Conservation (phyloP, 2,888 invertebrate species). For the Pachydiplax longipennis region DNA sequence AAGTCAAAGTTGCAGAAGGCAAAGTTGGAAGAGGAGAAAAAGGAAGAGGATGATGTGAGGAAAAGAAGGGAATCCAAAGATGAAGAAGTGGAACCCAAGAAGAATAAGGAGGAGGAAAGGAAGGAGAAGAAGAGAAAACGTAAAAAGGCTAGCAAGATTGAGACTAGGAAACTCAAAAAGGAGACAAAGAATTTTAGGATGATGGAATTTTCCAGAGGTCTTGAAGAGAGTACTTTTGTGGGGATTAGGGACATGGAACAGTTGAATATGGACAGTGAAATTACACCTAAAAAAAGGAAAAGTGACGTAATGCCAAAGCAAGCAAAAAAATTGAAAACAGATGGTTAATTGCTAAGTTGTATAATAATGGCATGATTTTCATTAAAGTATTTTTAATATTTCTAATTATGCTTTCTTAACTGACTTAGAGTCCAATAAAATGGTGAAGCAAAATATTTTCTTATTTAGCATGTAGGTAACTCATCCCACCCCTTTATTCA, state of each 20-base stretch:
- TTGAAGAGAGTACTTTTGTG: slow-evolving; percentile 57
- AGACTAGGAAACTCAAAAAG: slow-evolving; percentile 61
- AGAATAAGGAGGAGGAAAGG: slow-evolving; percentile 54
- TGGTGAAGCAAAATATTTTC: too few relatives aligned
- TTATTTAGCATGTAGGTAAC: too few relatives aligned
- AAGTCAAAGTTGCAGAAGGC: slow-evolving; percentile 22
- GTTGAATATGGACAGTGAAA: background rate
- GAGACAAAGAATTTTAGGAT: slow-evolving; percentile 61
- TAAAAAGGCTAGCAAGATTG: slow-evolving; percentile 56
- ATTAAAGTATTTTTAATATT: background rate
- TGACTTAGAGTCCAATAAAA: too few relatives aligned
- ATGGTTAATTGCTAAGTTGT: background rate
- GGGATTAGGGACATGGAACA: slow-evolving; percentile 36
- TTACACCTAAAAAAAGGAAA: slow-evolving; percentile 3
- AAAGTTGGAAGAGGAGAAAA: slow-evolving; percentile 50
- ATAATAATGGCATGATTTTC: background rate
- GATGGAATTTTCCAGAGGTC: slow-evolving; percentile 61
- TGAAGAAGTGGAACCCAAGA: background rate
- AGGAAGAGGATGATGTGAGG: slow-evolving; percentile 51
- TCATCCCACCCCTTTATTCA: too few relatives aligned
- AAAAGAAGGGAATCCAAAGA: slow-evolving; percentile 49
- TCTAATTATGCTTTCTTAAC: too few relatives aligned
- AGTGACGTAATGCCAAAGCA: background rate
- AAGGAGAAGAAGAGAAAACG: slow-evolving; percentile 54
- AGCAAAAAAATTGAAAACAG: background rate